Base-by-base conservation (phyloP, 37 sponge, comb jelly and placozoan genomes). In the Spongilla lacustris region DNA sequence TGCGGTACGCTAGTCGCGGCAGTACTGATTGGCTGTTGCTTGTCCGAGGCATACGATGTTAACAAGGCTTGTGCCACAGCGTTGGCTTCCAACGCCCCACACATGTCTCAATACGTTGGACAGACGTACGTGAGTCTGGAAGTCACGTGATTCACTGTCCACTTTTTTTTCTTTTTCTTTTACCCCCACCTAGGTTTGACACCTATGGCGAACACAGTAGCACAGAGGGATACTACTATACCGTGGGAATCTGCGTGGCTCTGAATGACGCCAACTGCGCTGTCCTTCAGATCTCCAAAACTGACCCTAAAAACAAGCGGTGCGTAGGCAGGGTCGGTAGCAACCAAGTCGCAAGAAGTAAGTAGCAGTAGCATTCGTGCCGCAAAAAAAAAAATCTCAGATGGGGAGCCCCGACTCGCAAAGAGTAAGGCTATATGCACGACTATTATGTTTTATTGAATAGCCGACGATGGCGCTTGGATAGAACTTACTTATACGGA, bases 401-500 rank as follows among this genome's bases (percentile, higher is more conserved):
- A n/a, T n/a, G n/a, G n/a, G n/a, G n/a, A n/a, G n/a, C n/a, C n/a
- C n/a, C n/a, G n/a, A n/a, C n/a, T n/a, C n/a, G n/a, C n/a, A n/a
- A n/a, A n/a, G n/a, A n/a, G n/a, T n/a, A n/a, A n/a, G n/a, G n/a
- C n/a, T n/a, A n/a, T n/a, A n/a, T n/a, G n/a, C n/a, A n/a, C n/a
- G n/a, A n/a, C n/a, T n/a, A n/a, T n/a, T n/a, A n/a, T n/a, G n/a
- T n/a, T n/a, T n/a, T n/a, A n/a, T n/a, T n/a, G n/a, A n/a, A n/a
- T 37, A 91, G 87, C 36, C 27, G 32, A 23, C 41, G 87, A 86
- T 71, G 84, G 82, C 2, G 87, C 72, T 27, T 93, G 94, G 94
- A 80, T 87, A 37, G 94, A 93, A 75, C 76, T 93, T 35, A 86
- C 87, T 6, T 93, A 89, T 50, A 34, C 84, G 12, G 49, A 58